Conservation (phyloP, 30 jellyfish, hydroid and myxozoan species). For the Hydra vulgaris region DNA sequence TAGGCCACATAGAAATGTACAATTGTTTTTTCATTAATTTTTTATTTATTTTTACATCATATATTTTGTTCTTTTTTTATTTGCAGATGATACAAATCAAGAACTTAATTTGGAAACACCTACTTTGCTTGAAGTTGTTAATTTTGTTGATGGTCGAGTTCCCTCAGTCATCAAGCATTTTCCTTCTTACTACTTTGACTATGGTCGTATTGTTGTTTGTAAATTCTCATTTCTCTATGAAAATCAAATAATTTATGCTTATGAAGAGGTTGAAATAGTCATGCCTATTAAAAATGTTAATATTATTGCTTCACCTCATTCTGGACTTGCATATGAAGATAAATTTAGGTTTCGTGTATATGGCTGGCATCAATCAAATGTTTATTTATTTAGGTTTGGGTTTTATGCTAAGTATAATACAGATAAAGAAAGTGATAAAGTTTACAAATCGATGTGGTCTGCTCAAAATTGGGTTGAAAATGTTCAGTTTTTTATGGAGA, state of each 20-base stretch:
- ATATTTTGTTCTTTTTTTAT: too few species aligned
- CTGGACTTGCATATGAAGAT: constrained; percentile 1
- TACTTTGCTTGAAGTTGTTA: too few species aligned
- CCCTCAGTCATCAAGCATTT: neutral
- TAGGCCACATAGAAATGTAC: too few species aligned
- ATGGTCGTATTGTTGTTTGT: constrained; percentile 5
- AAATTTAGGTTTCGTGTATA: neutral
- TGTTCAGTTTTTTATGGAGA: neutral
- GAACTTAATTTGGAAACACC: too few species aligned
- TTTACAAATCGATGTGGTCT: neutral
- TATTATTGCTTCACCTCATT: neutral
- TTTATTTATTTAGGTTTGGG: neutral
- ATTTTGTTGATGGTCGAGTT: neutral
- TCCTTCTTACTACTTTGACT: neutral
- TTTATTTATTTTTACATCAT: too few species aligned
- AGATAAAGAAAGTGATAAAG: neutral
- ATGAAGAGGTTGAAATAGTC: neutral
- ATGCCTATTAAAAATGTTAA: neutral
- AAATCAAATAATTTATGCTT: neutral
- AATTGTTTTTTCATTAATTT: too few species aligned
- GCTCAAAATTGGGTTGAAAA: neutral
- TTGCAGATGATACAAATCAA: too few species aligned
- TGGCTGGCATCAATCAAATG: neutral
- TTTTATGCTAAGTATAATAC: neutral
- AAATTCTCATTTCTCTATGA: neutral